Evolutionary conservation across 2,797 vertebrate genomes (phyloP), one percentile per base, ranked within the genome.

Genomic region (Coregonus sp.): DNA sequence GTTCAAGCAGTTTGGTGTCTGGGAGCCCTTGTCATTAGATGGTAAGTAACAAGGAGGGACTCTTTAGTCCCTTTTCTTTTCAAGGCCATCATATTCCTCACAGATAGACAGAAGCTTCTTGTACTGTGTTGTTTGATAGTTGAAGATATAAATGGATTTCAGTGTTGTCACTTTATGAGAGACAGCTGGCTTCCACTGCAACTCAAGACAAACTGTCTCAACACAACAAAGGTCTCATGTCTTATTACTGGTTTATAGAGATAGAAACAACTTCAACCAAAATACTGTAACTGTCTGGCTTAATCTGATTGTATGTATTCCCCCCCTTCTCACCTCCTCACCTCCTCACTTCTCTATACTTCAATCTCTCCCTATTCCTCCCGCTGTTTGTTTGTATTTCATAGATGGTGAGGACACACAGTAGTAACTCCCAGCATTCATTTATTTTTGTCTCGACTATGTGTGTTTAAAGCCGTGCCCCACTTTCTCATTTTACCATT

Each of bases 1-100:
- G 73, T 96, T 98, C 86, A 98, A 97, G 89, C 97, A 99, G 93
- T 98, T 98, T 84, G 96, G 97, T 78, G 94, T 97, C 84, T 93
- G 95, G 93, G 96, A 98, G 67, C 95, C 96, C 40, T 92, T 97
- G 89, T 95, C 96, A 1, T 86, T 94, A 82, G 96, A 98, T 95
- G 97, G 97, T 98, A 98, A 94, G 94, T 15, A 16, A 56, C 14
- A 20, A 31, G 52, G 65, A 59, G 47, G 14, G 31, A 12, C 29
- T 18, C 14, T 29, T 6, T 1, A 31, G 25, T 31, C 29, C 15
- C 12, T 67, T 7, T 31, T 31, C 9, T 5, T 33, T 15, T 68
- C 37, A 65, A 25, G 9, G 40, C 14, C 6, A 0, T 20, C 4
- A 31, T 33, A 12, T 35, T 37, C 4, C 5, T 18, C 11, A 61